Evolutionary conservation across 2,113 vertebrate species (phyloP), one percentile per base, ranked within the genome.

Genomic region (Dromaius novaehollandiae): DNA sequence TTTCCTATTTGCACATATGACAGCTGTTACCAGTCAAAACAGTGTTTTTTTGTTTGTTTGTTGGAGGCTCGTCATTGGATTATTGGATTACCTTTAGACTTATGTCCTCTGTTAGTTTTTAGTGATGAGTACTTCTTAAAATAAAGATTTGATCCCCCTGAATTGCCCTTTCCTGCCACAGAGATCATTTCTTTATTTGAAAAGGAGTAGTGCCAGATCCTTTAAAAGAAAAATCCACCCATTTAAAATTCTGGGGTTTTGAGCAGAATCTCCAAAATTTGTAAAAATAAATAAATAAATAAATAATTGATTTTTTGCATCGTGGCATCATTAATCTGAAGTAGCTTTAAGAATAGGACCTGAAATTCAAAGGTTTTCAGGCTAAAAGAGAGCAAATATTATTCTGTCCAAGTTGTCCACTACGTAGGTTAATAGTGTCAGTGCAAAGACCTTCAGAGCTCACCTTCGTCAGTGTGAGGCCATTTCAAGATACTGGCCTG

Each of bases 11-110:
- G 28, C 65, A 88, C 8, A 15, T 18, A 21, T 63, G 73, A 76
- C 93, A 94, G 95, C 95, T 95, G 95, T 61, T 89, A 50, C 51
- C 70, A 81, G 86, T 89, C 91, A 91, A 85, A 95, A 93, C 24
- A 58, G 56, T 55, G 51, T 3, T 20, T 44, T 44, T 90, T 88
- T 79, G n/a, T 96, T 92, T 92, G 20, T 90, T 82, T 69, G 28
- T 51, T 64, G 26, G 70, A 92, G 71, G 95, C 81, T 55, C 51
- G 34, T 36, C 53, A 44, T 40, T 24, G 55, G 38, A 48, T 44
- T 76, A 96, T 14, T 24, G 55, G 38, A 48, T 44, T 76, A 96
- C 14, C 24, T 69, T 51, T 17, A 65, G 51, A 20, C 32, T 71
- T 68, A 83, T 48, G 10, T 32, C 30, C 28, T 42, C n/a, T 3